These are phyloP conservation scores for Rousettus leschenaultii DNA, from an alignment of 2,113 vertebrate genomes.

Conservation along the genomic window DNA sequence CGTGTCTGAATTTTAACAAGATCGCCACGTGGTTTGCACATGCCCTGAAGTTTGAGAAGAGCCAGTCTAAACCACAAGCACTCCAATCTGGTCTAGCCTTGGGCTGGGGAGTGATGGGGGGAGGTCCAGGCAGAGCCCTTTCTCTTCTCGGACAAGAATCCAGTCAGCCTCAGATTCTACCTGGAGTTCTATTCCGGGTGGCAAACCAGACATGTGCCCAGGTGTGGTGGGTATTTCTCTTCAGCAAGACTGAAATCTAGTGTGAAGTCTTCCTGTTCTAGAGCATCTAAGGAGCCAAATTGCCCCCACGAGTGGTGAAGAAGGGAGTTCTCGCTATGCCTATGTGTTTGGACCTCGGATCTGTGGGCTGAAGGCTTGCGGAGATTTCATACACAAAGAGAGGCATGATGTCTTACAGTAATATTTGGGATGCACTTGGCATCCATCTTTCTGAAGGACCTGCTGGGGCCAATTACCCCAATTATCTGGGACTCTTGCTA, in stretches of 20 bases:
- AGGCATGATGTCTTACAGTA: not conserved
- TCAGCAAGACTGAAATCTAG: not conserved
- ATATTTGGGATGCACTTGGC: rapidly evolving
- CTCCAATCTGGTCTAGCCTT: not conserved
- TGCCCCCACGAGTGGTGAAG: not conserved
- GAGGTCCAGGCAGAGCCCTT: not conserved
- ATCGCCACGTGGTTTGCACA: rapidly evolving
- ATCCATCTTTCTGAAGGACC: not conserved
- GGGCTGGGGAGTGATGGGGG: not conserved
- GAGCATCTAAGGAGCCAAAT: not conserved
- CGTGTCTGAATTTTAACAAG: not conserved
- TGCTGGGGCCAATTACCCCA: not conserved
- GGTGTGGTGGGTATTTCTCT: not conserved
- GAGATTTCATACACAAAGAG: not conserved
- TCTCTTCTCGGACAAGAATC: not conserved
- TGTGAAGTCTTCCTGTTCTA: not conserved
- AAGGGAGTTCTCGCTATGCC: not conserved
- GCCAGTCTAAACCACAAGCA: not conserved
- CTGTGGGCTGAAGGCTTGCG: not conserved
- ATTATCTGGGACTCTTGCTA: not conserved
- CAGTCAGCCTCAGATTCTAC: not conserved
- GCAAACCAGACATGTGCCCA: not conserved
- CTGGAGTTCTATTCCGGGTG: not conserved
- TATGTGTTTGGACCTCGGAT: not conserved
- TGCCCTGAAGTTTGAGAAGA: not conserved